Conservation (phyloP, 1,140 invertebrate genomes). For the Triops cancriformis region DNA sequence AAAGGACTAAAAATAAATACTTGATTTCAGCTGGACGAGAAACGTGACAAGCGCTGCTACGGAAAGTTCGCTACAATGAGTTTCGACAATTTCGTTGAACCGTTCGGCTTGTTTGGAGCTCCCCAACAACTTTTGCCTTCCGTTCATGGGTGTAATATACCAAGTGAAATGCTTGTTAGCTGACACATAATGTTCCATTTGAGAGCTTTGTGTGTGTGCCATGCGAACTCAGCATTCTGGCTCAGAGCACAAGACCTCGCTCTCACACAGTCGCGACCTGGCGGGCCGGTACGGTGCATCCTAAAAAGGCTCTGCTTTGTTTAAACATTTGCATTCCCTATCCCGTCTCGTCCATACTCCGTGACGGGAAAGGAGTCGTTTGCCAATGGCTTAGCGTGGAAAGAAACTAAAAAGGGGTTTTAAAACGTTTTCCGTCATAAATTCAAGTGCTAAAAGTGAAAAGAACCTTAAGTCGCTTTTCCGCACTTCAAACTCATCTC, state of each 20-base stretch:
- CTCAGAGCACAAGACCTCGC: neutral
- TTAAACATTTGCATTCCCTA: neutral
- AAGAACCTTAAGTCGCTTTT: neutral
- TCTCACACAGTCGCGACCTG: neutral
- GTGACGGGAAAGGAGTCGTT: neutral
- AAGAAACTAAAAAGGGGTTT: neutral
- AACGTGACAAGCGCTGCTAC: neutral
- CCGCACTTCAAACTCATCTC: neutral
- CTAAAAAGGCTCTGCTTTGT: neutral
- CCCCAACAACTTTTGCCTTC: neutral
- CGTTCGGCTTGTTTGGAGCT: neutral
- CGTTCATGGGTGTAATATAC: conserved; percentile 6
- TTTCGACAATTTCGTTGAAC: neutral
- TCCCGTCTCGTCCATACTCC: neutral
- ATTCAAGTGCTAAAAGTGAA: conserved; percentile 1
- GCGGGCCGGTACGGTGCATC: neutral
- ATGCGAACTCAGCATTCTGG: conserved; percentile 8
- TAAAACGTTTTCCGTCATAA: neutral
- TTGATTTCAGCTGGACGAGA: neutral
- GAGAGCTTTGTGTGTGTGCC: neutral
- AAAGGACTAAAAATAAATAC: neutral
- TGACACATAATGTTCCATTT: conserved; percentile 10
- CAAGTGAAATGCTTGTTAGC: conserved; percentile 13
- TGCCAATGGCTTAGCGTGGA: neutral
- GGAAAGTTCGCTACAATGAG: neutral